These are phyloP conservation scores for Sceloporus undulatus DNA, from an alignment of 2,113 vertebrate genomes.

Conservation along the genomic window DNA sequence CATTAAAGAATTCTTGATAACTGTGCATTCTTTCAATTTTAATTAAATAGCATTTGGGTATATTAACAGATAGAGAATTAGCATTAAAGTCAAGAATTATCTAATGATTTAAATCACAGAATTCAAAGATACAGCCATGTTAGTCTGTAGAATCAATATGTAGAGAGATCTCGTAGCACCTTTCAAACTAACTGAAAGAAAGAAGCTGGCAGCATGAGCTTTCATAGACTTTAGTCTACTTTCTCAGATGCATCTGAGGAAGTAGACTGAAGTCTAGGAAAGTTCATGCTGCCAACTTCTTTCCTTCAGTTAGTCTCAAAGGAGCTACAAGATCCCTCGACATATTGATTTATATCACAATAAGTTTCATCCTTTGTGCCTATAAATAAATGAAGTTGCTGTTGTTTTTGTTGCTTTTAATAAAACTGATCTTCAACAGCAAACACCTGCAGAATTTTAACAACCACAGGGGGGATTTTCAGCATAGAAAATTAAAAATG, in stretches of 20 bases:
- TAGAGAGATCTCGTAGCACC: no score
- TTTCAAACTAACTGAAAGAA: no score
- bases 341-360: background rate
- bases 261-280: no score
- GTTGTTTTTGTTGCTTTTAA: background rate
- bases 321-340: no score
- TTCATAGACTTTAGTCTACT: no score
- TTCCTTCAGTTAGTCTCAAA: no score
- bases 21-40: background rate
- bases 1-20: background rate
- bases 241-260: no score
- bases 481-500: background rate
- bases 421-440: background rate
- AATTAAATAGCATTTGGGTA: background rate
- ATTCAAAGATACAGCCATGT: no score
- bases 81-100: background rate
- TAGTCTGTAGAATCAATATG: no score
- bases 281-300: no score
- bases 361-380: background rate
- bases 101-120: background rate
- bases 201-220: no score
- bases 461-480: background rate
- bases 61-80: background rate
- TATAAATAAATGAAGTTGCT: background rate
- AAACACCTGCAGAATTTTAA: background rate